Base-by-base conservation (phyloP, 1,140 invertebrate species). In the Globodera rostochiensis region DNA sequence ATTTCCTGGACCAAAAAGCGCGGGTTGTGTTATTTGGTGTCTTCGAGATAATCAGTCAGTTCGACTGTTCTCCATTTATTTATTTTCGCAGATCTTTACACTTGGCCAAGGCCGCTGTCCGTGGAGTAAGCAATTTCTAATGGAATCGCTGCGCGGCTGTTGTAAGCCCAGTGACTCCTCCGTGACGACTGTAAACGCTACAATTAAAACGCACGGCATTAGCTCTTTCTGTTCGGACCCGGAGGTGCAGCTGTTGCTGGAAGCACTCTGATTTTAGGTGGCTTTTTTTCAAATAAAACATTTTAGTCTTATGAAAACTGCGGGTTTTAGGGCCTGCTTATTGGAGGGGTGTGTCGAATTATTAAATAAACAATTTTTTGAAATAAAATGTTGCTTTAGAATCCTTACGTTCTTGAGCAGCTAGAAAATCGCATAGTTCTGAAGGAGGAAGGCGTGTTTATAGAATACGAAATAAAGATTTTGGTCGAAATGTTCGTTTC, bases 61-160 rank as follows among this genome's bases (percentile, higher is more conserved):
- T 15, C 13, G 60, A 15, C 2, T 66, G n/a, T 66, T 66, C 45
- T 74, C 50, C 7, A 67, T 47, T 67, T 60, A 25, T 19, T 77
- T 45, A 8, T 21, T 8, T 45, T 79, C 71, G 15, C 25, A 81
- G 80, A 74, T 76, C 9, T 81, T 81, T 45, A 46, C 60, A 4
- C 6, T 81, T 36, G 80, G 73, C 46, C 80, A 81, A 50, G 70
- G 75, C n/a, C 80, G 53, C 9, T 81, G 80, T 46, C 80, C 80
- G 7, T 81, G 80, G 80, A 77, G 73, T 53, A 81, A 81, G 46
- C 45, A 64, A 15, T 81, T 81, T 15, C 57, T 81, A 7, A 64
- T 81, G 7, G 80, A 81, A 53, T 57, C 71, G 8, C n/a, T 76
- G n/a, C 71, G 74, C 36, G 57, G 57, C 25, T 50, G 80, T 45